Base-by-base conservation (phyloP, 2,888 invertebrate species). In the Glyphotaelius pellucidus region DNA sequence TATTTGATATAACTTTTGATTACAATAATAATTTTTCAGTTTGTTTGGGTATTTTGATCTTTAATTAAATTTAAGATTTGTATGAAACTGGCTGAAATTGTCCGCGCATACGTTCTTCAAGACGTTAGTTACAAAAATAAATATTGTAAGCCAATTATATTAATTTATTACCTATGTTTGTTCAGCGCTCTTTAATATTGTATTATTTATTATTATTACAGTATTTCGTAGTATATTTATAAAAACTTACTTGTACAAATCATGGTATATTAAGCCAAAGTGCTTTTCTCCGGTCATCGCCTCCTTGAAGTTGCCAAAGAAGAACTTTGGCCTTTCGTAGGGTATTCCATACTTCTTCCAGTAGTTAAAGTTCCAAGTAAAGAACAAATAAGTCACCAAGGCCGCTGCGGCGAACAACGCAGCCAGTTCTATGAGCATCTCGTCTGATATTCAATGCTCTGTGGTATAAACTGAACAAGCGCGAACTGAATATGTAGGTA, bases 211-310 rank as follows among this genome's bases (percentile, higher is more conserved):
- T 42, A 47, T 47, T 47, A 14, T 47, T n/a, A 80, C 12, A 80
- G 80, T 80, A 30, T 80, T 15, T 52, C 19, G 25, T 5, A 5
- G 4, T 4, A 38, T 7, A 32, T 52, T 5, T 7, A 67, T 19
- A 67, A 67, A 30, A 30, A 94, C 94, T 93, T 93, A 94, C 94
- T 94, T 94, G 94, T 95, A 95, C 80, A 94, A 93, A 80, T 94
- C 94, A 9, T 90, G 80, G 85, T 94, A 94, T 30, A 94, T 93
- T 87, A 94, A 92, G 2, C 94, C 94, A 3, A 94, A 83, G n/a
- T 94, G 94, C 92, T 94, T 94, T 90, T 92, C 94, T 83, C 94
- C 93, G 9, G 94, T 89, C 7, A 94, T 31, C 3, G 93, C 93
- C 25, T 93, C 93, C 25, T 94, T 94, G 15, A 94, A 90, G 93